Conservation (phyloP, 1,140 invertebrate species). For the Lasaia peninsularis region DNA sequence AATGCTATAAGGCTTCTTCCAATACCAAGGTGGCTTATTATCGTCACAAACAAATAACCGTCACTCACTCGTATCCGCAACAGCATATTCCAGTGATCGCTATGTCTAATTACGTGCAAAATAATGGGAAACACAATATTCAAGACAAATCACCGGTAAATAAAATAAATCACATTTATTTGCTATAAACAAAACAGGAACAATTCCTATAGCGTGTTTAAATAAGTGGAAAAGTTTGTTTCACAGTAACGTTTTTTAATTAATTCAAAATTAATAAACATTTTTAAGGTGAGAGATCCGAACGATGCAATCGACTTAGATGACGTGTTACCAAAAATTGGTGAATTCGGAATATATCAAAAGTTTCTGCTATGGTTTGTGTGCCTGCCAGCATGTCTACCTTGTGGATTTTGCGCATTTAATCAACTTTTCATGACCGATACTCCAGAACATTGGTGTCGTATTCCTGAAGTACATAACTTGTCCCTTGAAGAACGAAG, state of each 20-base stretch:
- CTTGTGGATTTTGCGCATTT: conserved; percentile 93
- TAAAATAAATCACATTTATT: conserved; percentile 14
- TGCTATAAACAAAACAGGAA: no score
- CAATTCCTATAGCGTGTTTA: no score
- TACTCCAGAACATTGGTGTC: conserved; percentile 89
- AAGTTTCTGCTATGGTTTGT: conserved; percentile 91
- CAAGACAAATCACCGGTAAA: conserved; percentile 43
- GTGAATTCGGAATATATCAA: conserved; percentile 92
- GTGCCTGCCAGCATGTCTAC: conserved; percentile 91
- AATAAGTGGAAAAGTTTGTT: no score
- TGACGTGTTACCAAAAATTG: conserved; percentile 89
- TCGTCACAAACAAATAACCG: conserved; percentile 41
- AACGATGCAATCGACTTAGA: conserved; percentile 83
- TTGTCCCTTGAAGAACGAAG: conserved; percentile 79
- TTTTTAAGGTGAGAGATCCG: conserved; percentile 43
- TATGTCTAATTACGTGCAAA: conserved; percentile 4
- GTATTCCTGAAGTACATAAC: conserved; percentile 80
- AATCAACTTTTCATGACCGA: conserved; percentile 94
- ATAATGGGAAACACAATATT: conserved; percentile 29
- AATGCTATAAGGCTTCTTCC: conserved; percentile 61
- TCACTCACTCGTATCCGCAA: conserved; percentile 20
- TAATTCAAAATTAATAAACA: background rate
- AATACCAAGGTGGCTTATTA: conserved; percentile 52
- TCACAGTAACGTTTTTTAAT: background rate
- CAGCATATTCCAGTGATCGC: conserved; percentile 1